Conservation (phyloP, 2,113 vertebrate genomes). For the Notarius lentiginosus region DNA sequence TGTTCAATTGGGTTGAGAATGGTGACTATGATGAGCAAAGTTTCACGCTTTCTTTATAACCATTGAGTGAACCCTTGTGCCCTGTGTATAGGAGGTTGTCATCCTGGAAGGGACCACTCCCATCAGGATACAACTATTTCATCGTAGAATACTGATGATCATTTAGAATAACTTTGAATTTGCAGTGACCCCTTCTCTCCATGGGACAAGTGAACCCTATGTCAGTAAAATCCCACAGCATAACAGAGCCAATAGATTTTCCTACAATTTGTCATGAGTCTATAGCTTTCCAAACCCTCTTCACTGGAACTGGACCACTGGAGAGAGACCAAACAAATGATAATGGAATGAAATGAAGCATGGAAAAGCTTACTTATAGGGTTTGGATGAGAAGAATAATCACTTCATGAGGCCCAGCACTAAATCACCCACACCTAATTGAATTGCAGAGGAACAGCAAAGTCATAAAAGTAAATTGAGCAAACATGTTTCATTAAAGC, state of each 20-base stretch:
- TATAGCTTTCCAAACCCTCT: not conserved
- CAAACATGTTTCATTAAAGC: conserved; percentile 47
- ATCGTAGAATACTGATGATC: not conserved
- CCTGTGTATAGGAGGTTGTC: not conserved
- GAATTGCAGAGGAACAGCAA: conserved; percentile 38
- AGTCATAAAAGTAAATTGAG: conserved; percentile 47
- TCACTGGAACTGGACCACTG: conserved; percentile 14
- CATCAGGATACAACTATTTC: not conserved
- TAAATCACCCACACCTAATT: conserved; percentile 35
- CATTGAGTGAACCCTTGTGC: not conserved
- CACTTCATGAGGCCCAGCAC: conserved; percentile 36
- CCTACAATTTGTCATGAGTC: not conserved
- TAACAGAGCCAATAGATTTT: not conserved
- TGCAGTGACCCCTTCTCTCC: not conserved
- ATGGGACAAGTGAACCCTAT: not conserved
- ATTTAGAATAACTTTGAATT: not conserved
- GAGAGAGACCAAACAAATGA: conserved; percentile 31
- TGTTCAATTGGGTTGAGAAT: not conserved
- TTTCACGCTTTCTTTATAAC: not conserved
- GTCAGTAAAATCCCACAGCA: not conserved
- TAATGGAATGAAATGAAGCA: conserved; percentile 50
- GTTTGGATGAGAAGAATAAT: conserved; percentile 32
- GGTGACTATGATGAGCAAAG: not conserved
- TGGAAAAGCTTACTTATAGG: conserved; percentile 39
- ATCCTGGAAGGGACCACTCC: not conserved